Percentiles rank a stretch among this genome's conserved stretches.
Evolutionary conservation across 2,888 invertebrate species (phyloP).

Genomic region (Stenotaenia linearis): DNA sequence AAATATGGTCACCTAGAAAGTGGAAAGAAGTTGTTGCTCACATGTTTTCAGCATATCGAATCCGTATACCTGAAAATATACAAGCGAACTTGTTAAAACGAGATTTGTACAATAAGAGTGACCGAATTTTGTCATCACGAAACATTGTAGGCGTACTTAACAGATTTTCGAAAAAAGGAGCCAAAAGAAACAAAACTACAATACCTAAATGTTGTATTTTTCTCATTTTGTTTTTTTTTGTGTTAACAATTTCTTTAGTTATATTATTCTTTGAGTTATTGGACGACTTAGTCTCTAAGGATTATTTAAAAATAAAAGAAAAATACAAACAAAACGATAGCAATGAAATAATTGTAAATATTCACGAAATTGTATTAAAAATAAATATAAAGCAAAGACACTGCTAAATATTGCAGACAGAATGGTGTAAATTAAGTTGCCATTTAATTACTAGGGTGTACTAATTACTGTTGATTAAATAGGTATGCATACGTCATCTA

Average conservation of each 20-base stretch:
- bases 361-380: not conserved
- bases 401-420: not conserved
- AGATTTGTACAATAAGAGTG: not conserved
- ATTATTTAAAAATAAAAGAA: not conserved
- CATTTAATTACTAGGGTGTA: not conserved
- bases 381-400: too few relatives aligned
- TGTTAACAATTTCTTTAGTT: not conserved
- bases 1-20: not conserved
- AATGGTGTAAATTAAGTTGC: slow-evolving; percentile 4
- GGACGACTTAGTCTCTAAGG: not conserved
- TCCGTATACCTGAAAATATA: not conserved
- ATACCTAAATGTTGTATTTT: not conserved
- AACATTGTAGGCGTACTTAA: not conserved
- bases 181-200: not conserved
- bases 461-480: not conserved
- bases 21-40: too few relatives aligned
- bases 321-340: not conserved
- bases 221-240: not conserved
- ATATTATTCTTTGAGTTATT: not conserved
- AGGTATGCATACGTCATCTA: not conserved
- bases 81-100: not conserved
- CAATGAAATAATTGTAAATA: not conserved
- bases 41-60: not conserved
- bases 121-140: not conserved
- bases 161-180: not conserved